phyloP scores from a whole-genome alignment of 2,113 vertebrate species.

The Alaudala cheleensis region DNA sequence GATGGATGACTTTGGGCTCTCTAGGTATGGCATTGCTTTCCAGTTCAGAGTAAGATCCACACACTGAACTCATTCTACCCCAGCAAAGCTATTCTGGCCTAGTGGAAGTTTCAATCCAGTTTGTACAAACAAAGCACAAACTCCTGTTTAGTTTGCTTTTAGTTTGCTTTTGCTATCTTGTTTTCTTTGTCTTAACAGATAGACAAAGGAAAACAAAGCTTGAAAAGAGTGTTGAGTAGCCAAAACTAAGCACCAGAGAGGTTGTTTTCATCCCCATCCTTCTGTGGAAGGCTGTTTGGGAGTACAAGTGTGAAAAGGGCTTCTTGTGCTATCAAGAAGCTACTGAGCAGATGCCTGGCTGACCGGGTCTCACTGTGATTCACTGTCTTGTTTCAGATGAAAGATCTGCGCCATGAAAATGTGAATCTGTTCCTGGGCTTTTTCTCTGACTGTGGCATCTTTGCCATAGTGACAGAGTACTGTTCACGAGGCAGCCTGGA shows the following conservation, averaged over 20 bases:
- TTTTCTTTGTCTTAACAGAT: background rate
- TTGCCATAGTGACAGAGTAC: slow-evolving; percentile 88
- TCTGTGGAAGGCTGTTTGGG: background rate
- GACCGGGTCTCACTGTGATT: background rate
- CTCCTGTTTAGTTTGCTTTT: background rate
- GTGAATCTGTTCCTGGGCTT: slow-evolving; percentile 91
- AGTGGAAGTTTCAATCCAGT: background rate
- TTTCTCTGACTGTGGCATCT: slow-evolving; percentile 83
- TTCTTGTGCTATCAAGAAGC: background rate
- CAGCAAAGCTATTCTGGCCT: background rate
- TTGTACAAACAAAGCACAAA: background rate
- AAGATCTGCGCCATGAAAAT: slow-evolving; percentile 88
- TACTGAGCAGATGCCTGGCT: background rate
- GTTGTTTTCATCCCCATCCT: background rate
- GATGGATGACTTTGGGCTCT: background rate
- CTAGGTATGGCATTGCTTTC: background rate
- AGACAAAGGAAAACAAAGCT: background rate
- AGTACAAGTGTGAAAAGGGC: background rate
- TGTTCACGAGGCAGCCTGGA: slow-evolving; percentile 90
- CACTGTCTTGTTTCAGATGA: slow-evolving; percentile 80
- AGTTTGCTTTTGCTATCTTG: background rate
- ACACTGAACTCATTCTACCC: background rate
- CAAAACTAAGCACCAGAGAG: background rate
- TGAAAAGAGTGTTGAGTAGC: background rate
- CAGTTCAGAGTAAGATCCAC: background rate